A percentile compares a stretch with the other conserved stretches of the same genome.
These are phyloP conservation scores for Lordiphosa clarofinis DNA, from an alignment of 1,140 invertebrate species.

Conservation along the genomic window DNA sequence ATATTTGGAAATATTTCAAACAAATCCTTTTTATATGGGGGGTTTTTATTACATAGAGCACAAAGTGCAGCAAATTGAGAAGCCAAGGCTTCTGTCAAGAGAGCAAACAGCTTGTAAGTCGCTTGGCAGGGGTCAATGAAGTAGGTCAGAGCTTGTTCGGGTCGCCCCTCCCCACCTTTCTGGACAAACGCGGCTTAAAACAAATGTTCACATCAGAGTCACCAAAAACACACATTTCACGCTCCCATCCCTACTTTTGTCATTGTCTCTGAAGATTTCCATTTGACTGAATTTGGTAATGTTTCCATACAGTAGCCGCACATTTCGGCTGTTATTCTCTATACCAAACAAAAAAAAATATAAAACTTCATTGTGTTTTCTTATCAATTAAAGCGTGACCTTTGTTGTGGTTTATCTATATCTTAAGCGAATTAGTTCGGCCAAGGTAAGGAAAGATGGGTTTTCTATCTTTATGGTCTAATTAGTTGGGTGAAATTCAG, in stretches of 20 bases:
- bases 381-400: slow-evolving; percentile 77
- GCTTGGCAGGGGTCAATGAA: no score
- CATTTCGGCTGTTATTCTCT: slow-evolving; percentile 6
- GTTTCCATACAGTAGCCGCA: slow-evolving; percentile 36
- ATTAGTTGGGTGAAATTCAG: slow-evolving; percentile 67
- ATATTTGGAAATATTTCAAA: no score
- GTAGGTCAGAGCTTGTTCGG: no score
- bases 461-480: slow-evolving; percentile 64
- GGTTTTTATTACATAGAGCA: no score
- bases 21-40: no score
- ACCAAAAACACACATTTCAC: background rate
- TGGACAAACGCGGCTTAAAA: no score
- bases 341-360: slow-evolving; percentile 25
- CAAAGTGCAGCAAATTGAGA: no score
- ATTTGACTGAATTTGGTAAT: slow-evolving; percentile 43
- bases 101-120: no score
- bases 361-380: slow-evolving; percentile 57
- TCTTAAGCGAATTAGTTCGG: slow-evolving; percentile 61
- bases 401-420: slow-evolving; percentile 74
- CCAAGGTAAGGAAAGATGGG: slow-evolving; percentile 25
- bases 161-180: no score
- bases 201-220: no score
- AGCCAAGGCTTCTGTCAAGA: no score
- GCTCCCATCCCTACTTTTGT: slow-evolving; percentile 1
- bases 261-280: slow-evolving; percentile 54